These are phyloP conservation scores for Diaphora mendica DNA, from an alignment of 2,888 invertebrate species.

Conservation along the genomic window DNA sequence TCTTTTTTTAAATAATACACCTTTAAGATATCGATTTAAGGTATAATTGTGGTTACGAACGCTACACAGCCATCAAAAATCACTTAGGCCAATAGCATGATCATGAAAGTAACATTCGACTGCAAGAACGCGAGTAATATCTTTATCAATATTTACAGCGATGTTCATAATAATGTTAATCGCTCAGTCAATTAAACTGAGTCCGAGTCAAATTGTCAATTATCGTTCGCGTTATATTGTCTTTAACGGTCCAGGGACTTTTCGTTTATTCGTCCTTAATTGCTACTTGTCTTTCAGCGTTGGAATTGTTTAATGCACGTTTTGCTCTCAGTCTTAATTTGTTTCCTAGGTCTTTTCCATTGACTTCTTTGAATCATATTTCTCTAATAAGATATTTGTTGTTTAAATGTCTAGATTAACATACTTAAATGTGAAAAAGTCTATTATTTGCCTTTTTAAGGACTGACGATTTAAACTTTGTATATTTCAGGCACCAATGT, in stretches of 20 bases:
- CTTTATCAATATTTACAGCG: constrained; percentile 70
- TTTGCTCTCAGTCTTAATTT: constrained; percentile 29
- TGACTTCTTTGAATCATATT: neutral
- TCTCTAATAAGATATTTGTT: neutral
- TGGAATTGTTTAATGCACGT: constrained; percentile 31
- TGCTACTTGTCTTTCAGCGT: constrained; percentile 42
- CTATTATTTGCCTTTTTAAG: neutral
- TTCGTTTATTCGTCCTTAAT: constrained; percentile 47
- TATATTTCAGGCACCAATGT: neutral
- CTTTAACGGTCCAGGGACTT: constrained; percentile 54
- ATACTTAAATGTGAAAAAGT: neutral
- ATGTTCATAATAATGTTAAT: constrained; percentile 69
- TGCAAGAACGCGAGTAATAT: constrained; percentile 58
- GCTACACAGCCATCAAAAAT: constrained; percentile 71
- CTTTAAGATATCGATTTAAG: constrained; percentile 28
- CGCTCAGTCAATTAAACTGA: constrained; percentile 64
- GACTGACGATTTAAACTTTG: neutral
- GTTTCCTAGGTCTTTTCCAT: constrained; percentile 11
- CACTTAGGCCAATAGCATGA: constrained; percentile 72
- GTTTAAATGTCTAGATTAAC: neutral
- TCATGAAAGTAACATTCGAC: constrained; percentile 63
- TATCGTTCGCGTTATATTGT: constrained; percentile 60
- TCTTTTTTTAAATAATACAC: constrained; percentile 25
- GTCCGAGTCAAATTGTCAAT: constrained; percentile 61
- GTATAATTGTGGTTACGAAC: constrained; percentile 51